Conservation (phyloP, 2,113 vertebrate species). For the Scolopax mira region DNA sequence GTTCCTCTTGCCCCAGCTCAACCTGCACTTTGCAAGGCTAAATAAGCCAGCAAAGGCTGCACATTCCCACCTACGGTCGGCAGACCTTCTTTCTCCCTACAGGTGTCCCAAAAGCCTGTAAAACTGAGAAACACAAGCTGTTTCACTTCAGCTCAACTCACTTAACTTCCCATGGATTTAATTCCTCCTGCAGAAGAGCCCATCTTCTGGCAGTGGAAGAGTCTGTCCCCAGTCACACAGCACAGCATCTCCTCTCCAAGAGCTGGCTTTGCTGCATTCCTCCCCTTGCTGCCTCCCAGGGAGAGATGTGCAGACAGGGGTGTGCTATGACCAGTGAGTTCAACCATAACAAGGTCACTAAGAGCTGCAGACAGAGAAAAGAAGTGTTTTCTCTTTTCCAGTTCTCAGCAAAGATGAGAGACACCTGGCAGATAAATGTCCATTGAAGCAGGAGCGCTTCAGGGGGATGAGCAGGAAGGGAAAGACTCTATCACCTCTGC, state of each 20-base stretch:
- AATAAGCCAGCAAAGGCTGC: neutral
- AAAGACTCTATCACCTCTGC: neutral
- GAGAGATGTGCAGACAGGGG: neutral
- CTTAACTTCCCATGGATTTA: neutral
- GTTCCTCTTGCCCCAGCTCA: neutral
- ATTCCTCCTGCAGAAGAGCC: neutral
- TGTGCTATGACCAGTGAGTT: neutral
- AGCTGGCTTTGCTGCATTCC: accelerated
- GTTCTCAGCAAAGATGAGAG: neutral
- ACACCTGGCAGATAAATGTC: neutral
- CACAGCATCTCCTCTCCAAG: neutral
- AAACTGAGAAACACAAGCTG: neutral
- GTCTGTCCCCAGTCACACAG: neutral
- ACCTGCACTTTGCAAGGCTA: neutral
- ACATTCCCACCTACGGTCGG: neutral
- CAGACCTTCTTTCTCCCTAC: neutral
- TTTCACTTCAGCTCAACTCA: neutral
- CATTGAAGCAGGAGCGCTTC: neutral
- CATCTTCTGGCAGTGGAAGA: neutral
- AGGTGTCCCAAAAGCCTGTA: neutral
- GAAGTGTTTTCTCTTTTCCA: neutral
- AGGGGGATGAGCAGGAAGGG: neutral
- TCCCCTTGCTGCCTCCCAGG: neutral
- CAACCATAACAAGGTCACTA: neutral
- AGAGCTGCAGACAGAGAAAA: neutral